Base-by-base conservation (phyloP, 2,888 invertebrate species). In the Capitulum mitella region DNA sequence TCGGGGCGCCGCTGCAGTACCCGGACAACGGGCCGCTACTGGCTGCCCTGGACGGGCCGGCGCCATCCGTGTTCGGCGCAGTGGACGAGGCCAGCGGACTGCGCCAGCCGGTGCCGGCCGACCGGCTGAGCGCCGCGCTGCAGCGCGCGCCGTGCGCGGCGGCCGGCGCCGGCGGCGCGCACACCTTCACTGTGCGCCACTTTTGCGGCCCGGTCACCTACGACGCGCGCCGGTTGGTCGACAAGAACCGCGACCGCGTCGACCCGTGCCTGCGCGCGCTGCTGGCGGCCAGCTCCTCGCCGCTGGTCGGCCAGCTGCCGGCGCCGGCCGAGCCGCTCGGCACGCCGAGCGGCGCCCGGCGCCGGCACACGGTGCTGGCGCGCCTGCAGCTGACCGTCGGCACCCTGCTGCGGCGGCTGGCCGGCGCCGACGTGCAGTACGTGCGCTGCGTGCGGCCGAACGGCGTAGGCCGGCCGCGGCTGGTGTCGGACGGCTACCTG, bases 171-270 rank as follows among this genome's bases (percentile, higher is more conserved):
- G 70, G 70, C 22, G 70, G 70, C 5, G 37, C 37, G 22, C 70
- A 70, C 70, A 70, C 70, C 43, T 93, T 93, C 84, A 90, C 90
- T 3, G 89, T 93, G 54, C 90, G 92, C 83, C 93, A 93, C 84
- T 93, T 92, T 84, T 93, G 93, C 61, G 93, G 93, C 22, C 89
- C 90, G 83, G 93, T 93, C 19, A 90, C 91, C 8, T 93, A 93
- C 84, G 91, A 92, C 85, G 92, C 91, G 0, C 89, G 90, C 61
- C 91, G 91, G 3, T 93, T 93, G 85, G 85, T 93, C 74, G 92
- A 92, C 83, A 93, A 93, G 85, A 93, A 93, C 85, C 70, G 70
- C 26, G 70, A 70, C 40, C 70, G 70, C 26, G 70, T 40, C 37
- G 70, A 70, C 40, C 37, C 37, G 37, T 14, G 22, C 37, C 70